These are phyloP conservation scores for Hypselothyrea guttata DNA, from an alignment of 2,888 invertebrate genomes.

Conservation along the genomic window DNA sequence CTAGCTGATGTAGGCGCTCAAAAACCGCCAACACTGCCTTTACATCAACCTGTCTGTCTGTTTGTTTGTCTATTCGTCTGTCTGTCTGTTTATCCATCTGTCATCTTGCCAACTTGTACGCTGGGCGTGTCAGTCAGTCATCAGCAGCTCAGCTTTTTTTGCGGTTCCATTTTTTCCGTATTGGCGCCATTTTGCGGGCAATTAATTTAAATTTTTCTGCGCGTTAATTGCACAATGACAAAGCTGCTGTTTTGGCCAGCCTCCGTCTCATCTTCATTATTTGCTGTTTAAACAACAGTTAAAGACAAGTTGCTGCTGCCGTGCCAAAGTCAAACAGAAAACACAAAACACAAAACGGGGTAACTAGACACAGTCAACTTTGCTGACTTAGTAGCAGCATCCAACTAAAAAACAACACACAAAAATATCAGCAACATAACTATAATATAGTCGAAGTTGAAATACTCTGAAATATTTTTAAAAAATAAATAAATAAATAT, in stretches of 20 bases:
- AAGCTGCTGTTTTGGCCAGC: constrained; percentile 53
- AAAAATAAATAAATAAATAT: not conserved
- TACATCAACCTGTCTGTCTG: no score
- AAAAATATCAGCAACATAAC: not conserved
- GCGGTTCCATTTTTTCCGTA: constrained; percentile 27
- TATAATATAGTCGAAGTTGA: not conserved
- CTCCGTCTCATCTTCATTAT: constrained; percentile 59
- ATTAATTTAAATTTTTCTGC: constrained; percentile 68
- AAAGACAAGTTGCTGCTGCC: constrained; percentile 63
- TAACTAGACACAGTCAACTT: constrained; percentile 31
- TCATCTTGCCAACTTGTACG: constrained; percentile 8
- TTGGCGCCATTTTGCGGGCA: constrained; percentile 70
- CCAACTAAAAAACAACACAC: constrained; percentile 32
- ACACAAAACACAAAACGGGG: constrained; percentile 20
- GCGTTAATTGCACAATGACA: constrained; percentile 73
- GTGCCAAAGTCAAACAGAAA: constrained; percentile 50
- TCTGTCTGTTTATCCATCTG: constrained; percentile 4
- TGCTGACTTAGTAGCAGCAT: constrained; percentile 43
- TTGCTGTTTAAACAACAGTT: constrained; percentile 67
- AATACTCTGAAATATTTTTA: no score
- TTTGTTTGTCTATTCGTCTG: not conserved
- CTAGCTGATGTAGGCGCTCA: no score
- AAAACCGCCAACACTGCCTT: no score
- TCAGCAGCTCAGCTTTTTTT: constrained; percentile 1
- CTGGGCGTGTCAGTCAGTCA: constrained; percentile 43